These are phyloP conservation scores for Herpetotheres cachinnans DNA, from an alignment of 2,113 vertebrate genomes.

Conservation along the genomic window DNA sequence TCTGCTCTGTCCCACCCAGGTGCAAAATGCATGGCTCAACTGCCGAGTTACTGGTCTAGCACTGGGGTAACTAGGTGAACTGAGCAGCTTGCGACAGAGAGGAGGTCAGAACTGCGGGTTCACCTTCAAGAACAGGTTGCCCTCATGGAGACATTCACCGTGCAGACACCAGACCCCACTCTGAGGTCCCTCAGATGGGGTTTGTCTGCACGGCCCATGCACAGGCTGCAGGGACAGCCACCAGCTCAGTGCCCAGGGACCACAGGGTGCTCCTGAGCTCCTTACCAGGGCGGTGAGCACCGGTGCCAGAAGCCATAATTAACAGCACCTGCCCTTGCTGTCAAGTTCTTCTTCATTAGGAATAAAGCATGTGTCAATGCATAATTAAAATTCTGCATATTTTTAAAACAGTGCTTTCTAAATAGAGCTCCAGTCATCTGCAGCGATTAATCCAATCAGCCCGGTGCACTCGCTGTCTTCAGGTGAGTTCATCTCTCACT, in stretches of 20 bases:
- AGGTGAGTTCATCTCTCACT: constrained; percentile 17
- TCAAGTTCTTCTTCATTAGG: constrained; percentile 6
- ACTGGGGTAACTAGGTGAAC: neutral
- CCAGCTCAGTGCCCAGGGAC: neutral
- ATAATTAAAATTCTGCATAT: constrained; percentile 47
- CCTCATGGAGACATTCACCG: fast-evolving
- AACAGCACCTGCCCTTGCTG: constrained; percentile 1
- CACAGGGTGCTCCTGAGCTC: fast-evolving
- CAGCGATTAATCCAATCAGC: constrained; percentile 5
- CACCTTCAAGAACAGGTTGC: neutral
- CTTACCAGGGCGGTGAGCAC: fast-evolving
- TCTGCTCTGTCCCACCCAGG: neutral
- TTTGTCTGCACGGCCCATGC: neutral
- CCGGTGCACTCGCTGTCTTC: neutral
- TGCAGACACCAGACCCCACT: fast-evolving
- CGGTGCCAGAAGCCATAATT: neutral
- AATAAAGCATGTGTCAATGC: neutral
- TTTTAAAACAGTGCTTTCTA: constrained; percentile 26
- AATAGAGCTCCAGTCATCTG: neutral
- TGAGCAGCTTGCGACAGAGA: neutral
- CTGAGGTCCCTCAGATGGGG: fast-evolving
- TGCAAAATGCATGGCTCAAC: neutral
- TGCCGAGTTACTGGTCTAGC: neutral
- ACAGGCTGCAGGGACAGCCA: neutral
- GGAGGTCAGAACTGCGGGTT: fast-evolving